Conservation (phyloP, 2,797 vertebrate species). For the Pantherophis alleghaniensis region DNA sequence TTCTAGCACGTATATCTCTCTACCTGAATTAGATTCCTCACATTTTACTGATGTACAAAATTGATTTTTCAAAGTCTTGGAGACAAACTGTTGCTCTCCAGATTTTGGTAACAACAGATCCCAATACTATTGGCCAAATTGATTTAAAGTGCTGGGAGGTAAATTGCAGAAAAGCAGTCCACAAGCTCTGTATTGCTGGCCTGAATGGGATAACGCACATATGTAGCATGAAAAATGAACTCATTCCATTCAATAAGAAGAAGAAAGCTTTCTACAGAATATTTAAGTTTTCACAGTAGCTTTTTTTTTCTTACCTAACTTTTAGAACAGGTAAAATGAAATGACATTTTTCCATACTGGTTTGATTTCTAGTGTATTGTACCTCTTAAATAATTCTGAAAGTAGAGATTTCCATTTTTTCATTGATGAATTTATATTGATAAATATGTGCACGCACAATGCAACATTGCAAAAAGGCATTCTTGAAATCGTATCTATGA, state of each 20-base stretch:
- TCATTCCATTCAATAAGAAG: neutral
- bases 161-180: neutral
- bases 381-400: neutral
- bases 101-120: neutral
- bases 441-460: neutral
- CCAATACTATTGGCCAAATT: neutral
- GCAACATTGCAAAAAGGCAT: neutral
- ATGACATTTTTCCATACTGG: neutral
- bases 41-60: neutral
- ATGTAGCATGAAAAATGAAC: neutral
- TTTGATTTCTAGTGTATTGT: neutral
- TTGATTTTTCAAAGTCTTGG: neutral
- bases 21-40: neutral
- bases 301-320: neutral
- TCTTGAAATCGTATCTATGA: neutral
- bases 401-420: neutral
- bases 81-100: neutral
- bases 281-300: neutral
- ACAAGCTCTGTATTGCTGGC: neutral
- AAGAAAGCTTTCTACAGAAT: neutral
- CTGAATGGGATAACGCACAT: neutral
- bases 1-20: neutral
- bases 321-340: neutral
- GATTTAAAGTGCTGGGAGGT: neutral
- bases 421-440: neutral